These are phyloP conservation scores for Serranus cabrilla DNA, from an alignment of 2,797 vertebrate genomes.

Conservation along the genomic window DNA sequence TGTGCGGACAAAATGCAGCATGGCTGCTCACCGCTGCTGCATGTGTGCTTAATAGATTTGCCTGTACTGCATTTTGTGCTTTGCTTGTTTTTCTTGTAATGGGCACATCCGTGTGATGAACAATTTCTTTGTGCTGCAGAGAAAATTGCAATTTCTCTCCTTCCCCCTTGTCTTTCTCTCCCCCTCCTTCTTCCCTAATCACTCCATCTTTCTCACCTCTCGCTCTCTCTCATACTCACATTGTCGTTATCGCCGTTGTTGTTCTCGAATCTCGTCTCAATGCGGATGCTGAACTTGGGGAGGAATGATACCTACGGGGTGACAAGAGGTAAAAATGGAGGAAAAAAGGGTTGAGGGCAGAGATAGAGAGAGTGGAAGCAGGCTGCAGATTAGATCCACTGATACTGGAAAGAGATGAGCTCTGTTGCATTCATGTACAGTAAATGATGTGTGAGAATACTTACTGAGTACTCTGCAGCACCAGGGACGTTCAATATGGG, in stretches of 20 bases:
- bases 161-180: constrained; percentile 30
- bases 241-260: constrained; percentile 87
- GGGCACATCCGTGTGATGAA: constrained; percentile 68
- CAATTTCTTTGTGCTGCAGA: constrained; percentile 66
- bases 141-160: constrained; percentile 68
- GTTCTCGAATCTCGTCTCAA: constrained; percentile 89
- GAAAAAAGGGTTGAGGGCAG: constrained; percentile 35
- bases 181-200: constrained; percentile 43
- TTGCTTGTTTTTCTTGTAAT: constrained; percentile 75
- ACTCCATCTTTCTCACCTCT: constrained; percentile 57
- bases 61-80: constrained; percentile 67
- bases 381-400: constrained; percentile 49
- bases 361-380: constrained; percentile 43
- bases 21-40: constrained; percentile 48
- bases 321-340: constrained; percentile 42
- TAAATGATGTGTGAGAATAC: constrained; percentile 78
- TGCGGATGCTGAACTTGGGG: constrained; percentile 87
- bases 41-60: constrained; percentile 72
- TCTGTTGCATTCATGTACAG: constrained; percentile 66
- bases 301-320: constrained; percentile 85
- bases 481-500: constrained; percentile 58
- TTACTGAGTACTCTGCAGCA: constrained; percentile 87
- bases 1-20: constrained; percentile 43
- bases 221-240: constrained; percentile 79
- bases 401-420: constrained; percentile 60